Percentiles rank a stretch among this genome's conserved stretches.
Conservation (phyloP, 2,113 vertebrate species). For the Forbesichthys papilliferus region DNA sequence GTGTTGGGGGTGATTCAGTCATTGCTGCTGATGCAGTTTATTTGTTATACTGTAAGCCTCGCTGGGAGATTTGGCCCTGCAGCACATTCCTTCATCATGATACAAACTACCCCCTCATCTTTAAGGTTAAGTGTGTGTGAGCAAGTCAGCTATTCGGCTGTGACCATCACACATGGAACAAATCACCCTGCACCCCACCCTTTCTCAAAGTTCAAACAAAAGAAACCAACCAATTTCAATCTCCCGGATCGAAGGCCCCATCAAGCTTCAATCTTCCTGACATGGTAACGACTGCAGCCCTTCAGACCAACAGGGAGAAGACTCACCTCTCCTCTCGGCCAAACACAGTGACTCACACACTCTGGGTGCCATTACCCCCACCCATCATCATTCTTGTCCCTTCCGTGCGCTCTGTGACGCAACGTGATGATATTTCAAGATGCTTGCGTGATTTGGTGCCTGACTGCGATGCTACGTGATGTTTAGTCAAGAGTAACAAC, state of each 20-base stretch:
- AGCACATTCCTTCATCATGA: slow-evolving; percentile 11
- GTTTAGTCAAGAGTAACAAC: slow-evolving; percentile 9
- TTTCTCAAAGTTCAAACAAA: neutral
- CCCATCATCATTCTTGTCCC: no score
- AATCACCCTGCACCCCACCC: slow-evolving; percentile 28
- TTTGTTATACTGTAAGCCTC: neutral
- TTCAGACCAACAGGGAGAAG: slow-evolving; percentile 49
- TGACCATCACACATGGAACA: slow-evolving; percentile 49
- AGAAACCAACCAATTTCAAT: slow-evolving; percentile 20
- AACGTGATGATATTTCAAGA: slow-evolving; percentile 16
- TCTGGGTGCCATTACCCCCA: neutral
- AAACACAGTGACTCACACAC: slow-evolving; percentile 44
- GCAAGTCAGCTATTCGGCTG: slow-evolving; percentile 17
- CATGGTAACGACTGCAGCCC: slow-evolving; percentile 51
- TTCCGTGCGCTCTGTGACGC: neutral
- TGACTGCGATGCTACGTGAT: neutral
- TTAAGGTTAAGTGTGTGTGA: slow-evolving; percentile 7
- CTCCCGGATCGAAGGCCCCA: slow-evolving; percentile 7
- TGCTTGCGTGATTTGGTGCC: slow-evolving; percentile 5
- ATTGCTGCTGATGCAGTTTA: neutral
- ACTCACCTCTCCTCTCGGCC: slow-evolving; percentile 38
- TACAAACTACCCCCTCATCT: neutral
- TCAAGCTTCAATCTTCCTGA: slow-evolving; percentile 46
- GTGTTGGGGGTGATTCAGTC: neutral
- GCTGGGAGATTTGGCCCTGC: neutral